Evolutionary conservation across 2,113 vertebrate species (phyloP).

Genomic region (Bambusicola thoracicus): DNA sequence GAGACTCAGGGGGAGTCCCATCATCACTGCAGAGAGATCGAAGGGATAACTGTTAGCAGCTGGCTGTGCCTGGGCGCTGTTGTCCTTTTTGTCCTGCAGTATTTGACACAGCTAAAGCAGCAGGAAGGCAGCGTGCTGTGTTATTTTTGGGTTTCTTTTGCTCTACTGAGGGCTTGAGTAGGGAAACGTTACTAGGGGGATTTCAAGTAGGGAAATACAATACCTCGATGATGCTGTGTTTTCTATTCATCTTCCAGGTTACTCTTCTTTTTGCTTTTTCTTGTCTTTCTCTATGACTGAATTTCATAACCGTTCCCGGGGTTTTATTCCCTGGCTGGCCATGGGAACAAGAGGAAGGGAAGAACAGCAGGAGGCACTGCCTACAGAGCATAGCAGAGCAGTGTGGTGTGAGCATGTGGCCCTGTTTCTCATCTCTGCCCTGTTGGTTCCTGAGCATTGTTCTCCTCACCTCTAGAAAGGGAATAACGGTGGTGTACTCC

Average conservation of each 20-base stretch:
- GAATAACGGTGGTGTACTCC: not conserved
- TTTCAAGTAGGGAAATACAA: not conserved
- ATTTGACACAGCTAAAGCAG: not conserved
- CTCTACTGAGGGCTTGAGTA: not conserved
- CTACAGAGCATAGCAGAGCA: not conserved
- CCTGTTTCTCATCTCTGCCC: not conserved
- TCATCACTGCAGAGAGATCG: not conserved
- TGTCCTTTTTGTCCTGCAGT: not conserved
- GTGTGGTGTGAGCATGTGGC: rapidly evolving
- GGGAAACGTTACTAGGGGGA: not conserved
- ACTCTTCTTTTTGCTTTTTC: not conserved
- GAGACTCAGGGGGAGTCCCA: not conserved
- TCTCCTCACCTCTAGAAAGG: not conserved
- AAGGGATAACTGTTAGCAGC: not conserved
- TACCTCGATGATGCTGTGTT: not conserved
- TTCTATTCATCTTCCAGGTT: not conserved
- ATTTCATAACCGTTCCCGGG: not conserved
- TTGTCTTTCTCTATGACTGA: not conserved
- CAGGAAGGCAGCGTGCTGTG: not conserved
- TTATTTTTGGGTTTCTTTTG: not conserved
- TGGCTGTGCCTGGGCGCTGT: not conserved
- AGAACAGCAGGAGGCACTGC: not conserved
- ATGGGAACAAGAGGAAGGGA: not conserved
- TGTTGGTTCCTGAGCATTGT: not conserved
- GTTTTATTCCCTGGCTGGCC: not conserved